A percentile compares a stretch with the other conserved stretches of the same genome.
Evolutionary conservation across 2,888 invertebrate species (phyloP).

Genomic region (Stratiomys singularior): DNA sequence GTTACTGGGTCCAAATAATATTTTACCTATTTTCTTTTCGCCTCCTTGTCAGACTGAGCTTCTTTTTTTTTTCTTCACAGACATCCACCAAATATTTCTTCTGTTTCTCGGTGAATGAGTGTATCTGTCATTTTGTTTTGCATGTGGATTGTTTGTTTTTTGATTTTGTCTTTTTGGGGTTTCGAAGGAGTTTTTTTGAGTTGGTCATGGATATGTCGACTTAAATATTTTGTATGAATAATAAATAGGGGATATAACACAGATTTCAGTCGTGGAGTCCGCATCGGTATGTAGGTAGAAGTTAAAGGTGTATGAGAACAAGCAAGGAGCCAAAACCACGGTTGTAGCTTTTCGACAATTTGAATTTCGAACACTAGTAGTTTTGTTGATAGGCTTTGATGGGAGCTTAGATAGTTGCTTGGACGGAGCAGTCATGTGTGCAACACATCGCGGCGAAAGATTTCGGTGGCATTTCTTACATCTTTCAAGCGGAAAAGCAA

Average conservation of each 20-base stretch:
- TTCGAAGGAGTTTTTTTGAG: not conserved
- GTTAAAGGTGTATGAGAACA: not conserved
- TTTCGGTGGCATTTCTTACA: slow-evolving; percentile 18
- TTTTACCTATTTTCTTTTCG: slow-evolving; percentile 27
- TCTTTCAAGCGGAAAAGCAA: not conserved
- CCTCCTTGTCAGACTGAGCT: not conserved
- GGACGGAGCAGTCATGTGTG: too few species aligned
- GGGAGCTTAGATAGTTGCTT: too few species aligned
- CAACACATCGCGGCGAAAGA: not conserved
- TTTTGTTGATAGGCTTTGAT: slow-evolving; percentile 16
- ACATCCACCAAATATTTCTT: not conserved
- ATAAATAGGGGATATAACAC: slow-evolving; percentile 5
- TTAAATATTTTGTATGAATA: slow-evolving; percentile 15
- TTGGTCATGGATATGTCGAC: slow-evolving; percentile 4
- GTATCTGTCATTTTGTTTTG: not conserved
- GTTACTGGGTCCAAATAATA: slow-evolving; percentile 5
- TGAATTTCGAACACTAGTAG: slow-evolving; percentile 2
- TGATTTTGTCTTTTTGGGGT: not conserved
- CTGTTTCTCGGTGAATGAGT: not conserved
- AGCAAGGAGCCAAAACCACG: not conserved
- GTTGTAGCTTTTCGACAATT: not conserved
- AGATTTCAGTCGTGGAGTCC: not conserved
- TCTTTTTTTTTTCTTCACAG: too few species aligned
- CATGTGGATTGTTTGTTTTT: slow-evolving; percentile 7
- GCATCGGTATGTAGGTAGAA: not conserved